Evolutionary conservation across 2,797 vertebrate genomes (phyloP).

Genomic region (Astyanax mexicanus): DNA sequence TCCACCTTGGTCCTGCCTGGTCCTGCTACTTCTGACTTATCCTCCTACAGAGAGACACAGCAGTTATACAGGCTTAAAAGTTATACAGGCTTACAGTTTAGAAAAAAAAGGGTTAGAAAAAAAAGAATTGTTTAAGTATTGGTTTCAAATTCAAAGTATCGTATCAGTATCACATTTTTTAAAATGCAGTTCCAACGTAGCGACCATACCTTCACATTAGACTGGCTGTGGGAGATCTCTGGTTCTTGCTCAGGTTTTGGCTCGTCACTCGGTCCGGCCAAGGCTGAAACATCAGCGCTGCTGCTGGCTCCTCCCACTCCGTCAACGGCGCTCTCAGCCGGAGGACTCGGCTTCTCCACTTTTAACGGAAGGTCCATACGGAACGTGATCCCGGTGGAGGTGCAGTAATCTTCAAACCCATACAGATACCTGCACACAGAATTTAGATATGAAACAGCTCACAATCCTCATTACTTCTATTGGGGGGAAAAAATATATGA

Average conservation of each 20-base stretch:
- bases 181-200: too few relatives aligned
- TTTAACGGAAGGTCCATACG: constrained; percentile 82
- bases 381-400: constrained; percentile 81
- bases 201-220: constrained; percentile 71
- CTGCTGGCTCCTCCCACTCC: constrained; percentile 42
- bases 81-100: neutral
- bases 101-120: too few relatives aligned
- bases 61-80: neutral
- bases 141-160: too few relatives aligned
- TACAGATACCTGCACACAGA: constrained; percentile 76
- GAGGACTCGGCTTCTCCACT: constrained; percentile 63
- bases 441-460: too few relatives aligned
- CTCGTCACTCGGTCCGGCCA: constrained; percentile 61
- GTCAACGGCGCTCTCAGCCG: constrained; percentile 69
- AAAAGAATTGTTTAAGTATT: too few relatives aligned
- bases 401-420: constrained; percentile 85
- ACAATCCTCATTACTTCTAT: neutral
- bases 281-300: constrained; percentile 27
- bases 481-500: neutral
- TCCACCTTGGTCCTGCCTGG: constrained; percentile 63
- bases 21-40: constrained; percentile 62
- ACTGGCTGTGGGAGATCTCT: constrained; percentile 54
- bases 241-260: constrained; percentile 61
- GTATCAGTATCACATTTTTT: too few relatives aligned
- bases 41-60: constrained; percentile 68